A percentile compares a stretch with the other conserved stretches of the same genome.
Evolutionary conservation across 2,888 invertebrate genomes (phyloP).

Genomic region (Punctoribates punctum): DNA sequence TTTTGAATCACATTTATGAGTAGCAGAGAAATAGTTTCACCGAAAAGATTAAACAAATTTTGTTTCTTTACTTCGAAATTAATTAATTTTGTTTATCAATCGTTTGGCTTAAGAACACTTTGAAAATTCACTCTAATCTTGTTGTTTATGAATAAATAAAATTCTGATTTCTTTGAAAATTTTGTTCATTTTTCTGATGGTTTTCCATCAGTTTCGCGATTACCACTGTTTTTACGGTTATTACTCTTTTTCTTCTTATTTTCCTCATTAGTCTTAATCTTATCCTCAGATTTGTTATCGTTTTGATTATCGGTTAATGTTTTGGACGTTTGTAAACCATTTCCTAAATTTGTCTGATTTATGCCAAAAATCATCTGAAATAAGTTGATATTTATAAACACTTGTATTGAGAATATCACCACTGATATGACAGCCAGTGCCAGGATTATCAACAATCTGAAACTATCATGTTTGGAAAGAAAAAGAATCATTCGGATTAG

Average conservation of each 20-base stretch:
- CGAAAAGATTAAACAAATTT: no score
- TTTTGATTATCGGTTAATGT: not conserved
- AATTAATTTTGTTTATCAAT: no score
- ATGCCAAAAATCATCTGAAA: constrained; percentile 1
- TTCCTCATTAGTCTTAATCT: not conserved
- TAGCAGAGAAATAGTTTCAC: no score
- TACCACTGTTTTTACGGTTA: not conserved
- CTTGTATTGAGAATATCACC: not conserved
- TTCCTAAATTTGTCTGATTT: not conserved
- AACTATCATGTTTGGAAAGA: not conserved
- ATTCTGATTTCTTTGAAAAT: not conserved
- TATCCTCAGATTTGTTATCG: not conserved
- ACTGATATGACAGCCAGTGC: not conserved
- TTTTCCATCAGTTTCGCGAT: not conserved
- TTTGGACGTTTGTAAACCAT: not conserved
- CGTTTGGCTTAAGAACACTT: not conserved
- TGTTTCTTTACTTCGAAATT: no score
- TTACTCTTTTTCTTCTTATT: not conserved
- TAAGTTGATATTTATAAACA: not conserved
- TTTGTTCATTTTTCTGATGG: not conserved
- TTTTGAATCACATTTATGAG: no score
- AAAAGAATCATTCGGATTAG: no score
- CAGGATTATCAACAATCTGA: not conserved
- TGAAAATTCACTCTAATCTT: not conserved
- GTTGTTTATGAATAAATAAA: not conserved